These are phyloP conservation scores for Itoplectis maculator DNA, from an alignment of 2,888 invertebrate genomes.

Conservation along the genomic window DNA sequence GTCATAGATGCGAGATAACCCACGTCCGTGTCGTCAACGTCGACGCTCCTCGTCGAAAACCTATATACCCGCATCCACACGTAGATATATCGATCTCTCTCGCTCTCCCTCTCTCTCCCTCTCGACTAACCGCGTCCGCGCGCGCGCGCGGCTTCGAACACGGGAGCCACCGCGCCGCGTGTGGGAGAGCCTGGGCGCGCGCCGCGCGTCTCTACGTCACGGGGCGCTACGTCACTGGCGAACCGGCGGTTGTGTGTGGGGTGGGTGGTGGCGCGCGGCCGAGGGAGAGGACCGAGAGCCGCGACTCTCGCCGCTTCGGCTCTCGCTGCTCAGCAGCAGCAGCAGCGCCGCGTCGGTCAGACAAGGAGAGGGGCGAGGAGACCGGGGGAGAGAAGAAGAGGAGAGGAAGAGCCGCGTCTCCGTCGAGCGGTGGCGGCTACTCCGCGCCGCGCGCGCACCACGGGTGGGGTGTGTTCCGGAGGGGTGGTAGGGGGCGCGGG, in stretches of 20 bases:
- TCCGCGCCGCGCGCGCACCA: constrained; percentile 83
- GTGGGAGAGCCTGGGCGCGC: constrained; percentile 73
- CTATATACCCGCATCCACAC: constrained; percentile 33
- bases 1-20: constrained; percentile 63
- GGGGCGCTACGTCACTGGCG: constrained; percentile 79
- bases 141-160: constrained; percentile 12
- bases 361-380: constrained; percentile 62
- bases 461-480: constrained; percentile 84
- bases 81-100: constrained; percentile 47
- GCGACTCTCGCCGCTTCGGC: no score
- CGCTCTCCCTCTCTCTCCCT: constrained; percentile 53
- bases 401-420: constrained; percentile 78
- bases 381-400: constrained; percentile 77
- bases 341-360: constrained; percentile 24
- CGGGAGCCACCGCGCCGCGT: constrained; percentile 67
- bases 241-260: constrained; percentile 74
- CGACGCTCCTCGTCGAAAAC: constrained; percentile 42
- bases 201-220: constrained; percentile 79
- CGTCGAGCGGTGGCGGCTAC: constrained; percentile 73
- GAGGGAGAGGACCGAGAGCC: no score
- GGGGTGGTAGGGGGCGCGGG: constrained; percentile 73
- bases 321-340: constrained; percentile 47
- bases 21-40: constrained; percentile 62
- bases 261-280: constrained; percentile 79
- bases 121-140: constrained; percentile 69